Conservation (phyloP, 2,888 invertebrate genomes). For the Lepidocyrtinus sp. region DNA sequence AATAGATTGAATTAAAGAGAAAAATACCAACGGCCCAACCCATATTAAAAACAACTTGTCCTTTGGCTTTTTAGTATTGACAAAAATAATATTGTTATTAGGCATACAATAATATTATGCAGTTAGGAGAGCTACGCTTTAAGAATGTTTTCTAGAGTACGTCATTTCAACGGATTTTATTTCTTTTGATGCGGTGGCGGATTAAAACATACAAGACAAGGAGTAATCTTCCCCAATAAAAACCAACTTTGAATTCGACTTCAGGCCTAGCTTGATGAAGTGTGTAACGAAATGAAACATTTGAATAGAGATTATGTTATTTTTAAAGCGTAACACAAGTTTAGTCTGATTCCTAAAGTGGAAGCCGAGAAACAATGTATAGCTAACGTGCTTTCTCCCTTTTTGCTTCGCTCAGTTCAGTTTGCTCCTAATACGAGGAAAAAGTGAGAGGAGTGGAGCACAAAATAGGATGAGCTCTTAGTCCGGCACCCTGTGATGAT, state of each 20-base stretch:
- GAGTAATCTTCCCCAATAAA: slow-evolving; percentile 1
- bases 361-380: not conserved
- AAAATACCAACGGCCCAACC: slow-evolving; percentile 42
- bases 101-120: not conserved
- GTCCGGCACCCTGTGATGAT: slow-evolving; percentile 55
- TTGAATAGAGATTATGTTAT: no score
- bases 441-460: slow-evolving; percentile 3
- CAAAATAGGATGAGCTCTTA: slow-evolving; percentile 19
- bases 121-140: not conserved
- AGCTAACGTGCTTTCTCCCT: not conserved
- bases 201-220: slow-evolving; percentile 28
- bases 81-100: slow-evolving; percentile 49
- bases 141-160: slow-evolving; percentile 2
- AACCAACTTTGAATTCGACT: not conserved
- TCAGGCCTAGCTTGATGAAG: slow-evolving; percentile 22
- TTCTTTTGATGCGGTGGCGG: slow-evolving; percentile 22
- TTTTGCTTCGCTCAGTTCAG: slow-evolving; percentile 13
- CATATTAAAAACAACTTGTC: slow-evolving; percentile 54
- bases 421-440: not conserved
- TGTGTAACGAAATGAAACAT: slow-evolving; percentile 22
- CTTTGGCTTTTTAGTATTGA: slow-evolving; percentile 47
- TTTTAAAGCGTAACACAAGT: no score
- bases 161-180: slow-evolving; percentile 13
- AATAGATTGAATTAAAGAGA: slow-evolving; percentile 13
- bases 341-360: not conserved